Evolutionary conservation across 1,140 invertebrate genomes (phyloP), one percentile per base, ranked within the genome.

Genomic region (Plutomurus gul): DNA sequence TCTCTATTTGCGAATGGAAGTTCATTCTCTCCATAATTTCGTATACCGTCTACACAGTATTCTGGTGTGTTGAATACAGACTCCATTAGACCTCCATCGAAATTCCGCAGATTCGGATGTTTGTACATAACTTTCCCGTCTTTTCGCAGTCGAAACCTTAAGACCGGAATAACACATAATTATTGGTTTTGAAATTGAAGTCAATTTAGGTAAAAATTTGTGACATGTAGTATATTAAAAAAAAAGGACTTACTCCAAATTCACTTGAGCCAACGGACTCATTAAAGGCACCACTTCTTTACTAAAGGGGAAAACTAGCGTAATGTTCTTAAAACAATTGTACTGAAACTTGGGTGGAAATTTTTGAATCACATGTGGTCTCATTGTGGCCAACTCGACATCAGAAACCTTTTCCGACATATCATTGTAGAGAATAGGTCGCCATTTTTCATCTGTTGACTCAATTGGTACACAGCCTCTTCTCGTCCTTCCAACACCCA

Each of bases 341-440:
- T 79, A 79, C 33, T 79, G 78, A 25, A 79, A 79, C 40, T 79
- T 79, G 27, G 78, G 78, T 33, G 78, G 78, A 49, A 65, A 79
- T 10, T 79, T 79, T 47, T 79, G 78, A 8, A 75, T 20, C 1
- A 79, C 25, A 37, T 79, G 78, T 11, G 73, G 73, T 27, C 36
- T 46, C 49, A 75, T 75, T 49, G 27, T 75, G 2, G 25, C 10
- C 22, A 79, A 10, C 47, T 75, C 78, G 3, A 46, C 39, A 30
- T 75, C 56, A 2, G 49, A n/a, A 0, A 79, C n/a, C 27, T 65
- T 33, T 6, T 49, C 47, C 13, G 11, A n/a, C 78, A 79, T 79
- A 27, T 79, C 73, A 13, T 75, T 33, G 40, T 79, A 79, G 2
- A 79, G 20, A 0, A 33, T n/a, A 11, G 78, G 78, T 16, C 10